phyloP scores from a whole-genome alignment of 2,113 vertebrate genomes.

The Cyanistes caeruleus region DNA sequence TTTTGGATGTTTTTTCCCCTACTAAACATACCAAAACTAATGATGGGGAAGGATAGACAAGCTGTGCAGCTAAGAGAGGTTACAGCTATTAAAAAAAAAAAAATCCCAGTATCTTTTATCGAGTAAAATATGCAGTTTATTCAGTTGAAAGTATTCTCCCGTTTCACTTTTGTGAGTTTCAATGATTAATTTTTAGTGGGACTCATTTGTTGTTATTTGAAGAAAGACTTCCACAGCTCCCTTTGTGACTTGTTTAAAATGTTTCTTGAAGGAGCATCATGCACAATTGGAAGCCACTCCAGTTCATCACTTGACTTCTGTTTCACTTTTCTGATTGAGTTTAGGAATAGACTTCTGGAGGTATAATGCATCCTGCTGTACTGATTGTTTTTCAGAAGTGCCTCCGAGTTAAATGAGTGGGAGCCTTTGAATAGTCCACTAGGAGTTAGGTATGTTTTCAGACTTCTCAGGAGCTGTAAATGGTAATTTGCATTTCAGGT shows the following conservation, averaged over 20 bases:
- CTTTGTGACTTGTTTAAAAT: not conserved
- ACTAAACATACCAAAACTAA: not conserved
- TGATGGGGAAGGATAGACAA: not conserved
- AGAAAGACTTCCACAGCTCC: not conserved
- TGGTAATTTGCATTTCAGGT: conserved; percentile 61
- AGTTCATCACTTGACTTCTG: not conserved
- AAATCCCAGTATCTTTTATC: not conserved
- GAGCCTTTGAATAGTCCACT: not conserved
- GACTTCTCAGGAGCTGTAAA: not conserved
- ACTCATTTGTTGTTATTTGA: not conserved
- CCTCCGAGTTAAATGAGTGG: not conserved
- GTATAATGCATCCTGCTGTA: not conserved
- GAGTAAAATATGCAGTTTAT: not conserved
- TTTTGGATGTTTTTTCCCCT: not conserved
- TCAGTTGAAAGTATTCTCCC: not conserved
- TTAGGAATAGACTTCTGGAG: not conserved
- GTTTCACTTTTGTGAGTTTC: not conserved
- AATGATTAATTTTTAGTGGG: not conserved
- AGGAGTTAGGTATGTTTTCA: not conserved
- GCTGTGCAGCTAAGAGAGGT: not conserved
- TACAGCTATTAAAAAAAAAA: not conserved
- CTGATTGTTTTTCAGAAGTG: not conserved
- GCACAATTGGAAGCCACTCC: not conserved
- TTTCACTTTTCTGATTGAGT: not conserved
- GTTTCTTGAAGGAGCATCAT: not conserved